phyloP scores from a whole-genome alignment of 2,113 vertebrate genomes.

The Gymnobelideus leadbeateri region DNA sequence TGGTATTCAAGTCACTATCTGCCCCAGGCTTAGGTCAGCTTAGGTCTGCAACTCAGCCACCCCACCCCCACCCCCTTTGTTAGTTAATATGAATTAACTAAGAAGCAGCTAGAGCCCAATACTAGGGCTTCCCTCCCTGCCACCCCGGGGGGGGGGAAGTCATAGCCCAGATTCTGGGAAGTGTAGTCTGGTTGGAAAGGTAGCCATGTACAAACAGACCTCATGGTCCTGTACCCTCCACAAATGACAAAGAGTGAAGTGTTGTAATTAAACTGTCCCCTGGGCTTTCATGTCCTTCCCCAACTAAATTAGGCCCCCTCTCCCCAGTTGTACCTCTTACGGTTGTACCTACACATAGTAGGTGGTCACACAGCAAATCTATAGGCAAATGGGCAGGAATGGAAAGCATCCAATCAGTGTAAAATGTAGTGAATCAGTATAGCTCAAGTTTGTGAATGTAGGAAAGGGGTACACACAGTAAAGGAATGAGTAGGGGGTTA shows the following conservation, averaged over 20 bases:
- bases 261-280: neutral
- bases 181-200: neutral
- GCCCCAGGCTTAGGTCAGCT: neutral
- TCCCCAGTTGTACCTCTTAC: neutral
- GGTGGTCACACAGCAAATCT: neutral
- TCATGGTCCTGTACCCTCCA: neutral
- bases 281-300: neutral
- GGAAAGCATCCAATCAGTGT: neutral
- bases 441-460: neutral
- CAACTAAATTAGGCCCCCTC: neutral
- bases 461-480: neutral
- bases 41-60: neutral
- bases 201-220: neutral
- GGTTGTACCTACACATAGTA: neutral
- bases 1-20: conserved; percentile 46
- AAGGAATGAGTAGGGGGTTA: neutral
- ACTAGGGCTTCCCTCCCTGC: neutral
- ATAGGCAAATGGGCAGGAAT: neutral
- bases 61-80: neutral
- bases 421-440: neutral
- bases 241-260: neutral
- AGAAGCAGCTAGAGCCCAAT: neutral
- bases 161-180: neutral
- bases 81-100: neutral
- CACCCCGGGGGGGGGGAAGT: neutral